Conservation (phyloP, 2,113 vertebrate genomes). For the Myodes glareolus region DNA sequence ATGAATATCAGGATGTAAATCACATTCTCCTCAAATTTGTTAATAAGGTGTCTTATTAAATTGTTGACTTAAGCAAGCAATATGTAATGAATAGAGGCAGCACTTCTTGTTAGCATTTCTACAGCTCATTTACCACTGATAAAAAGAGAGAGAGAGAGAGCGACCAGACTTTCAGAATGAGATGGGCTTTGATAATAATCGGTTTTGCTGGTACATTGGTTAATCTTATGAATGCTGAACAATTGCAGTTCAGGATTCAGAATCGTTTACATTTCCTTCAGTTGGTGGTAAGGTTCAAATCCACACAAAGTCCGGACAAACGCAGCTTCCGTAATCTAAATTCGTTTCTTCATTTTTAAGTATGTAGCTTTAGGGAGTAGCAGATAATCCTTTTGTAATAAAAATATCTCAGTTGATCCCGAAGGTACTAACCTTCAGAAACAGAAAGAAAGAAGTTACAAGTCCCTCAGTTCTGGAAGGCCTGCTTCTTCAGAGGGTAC, state of each 20-base stretch:
- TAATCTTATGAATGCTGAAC: conserved; percentile 72
- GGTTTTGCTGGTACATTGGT: conserved; percentile 64
- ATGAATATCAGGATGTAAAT: conserved; percentile 74
- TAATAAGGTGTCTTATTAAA: conserved; percentile 83
- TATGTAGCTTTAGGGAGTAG: conserved; percentile 30
- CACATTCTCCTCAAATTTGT: conserved; percentile 81
- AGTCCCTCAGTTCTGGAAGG: neutral
- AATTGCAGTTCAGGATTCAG: conserved; percentile 53
- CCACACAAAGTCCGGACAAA: conserved; percentile 39
- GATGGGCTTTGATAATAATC: conserved; percentile 78
- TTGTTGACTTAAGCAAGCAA: conserved; percentile 84
- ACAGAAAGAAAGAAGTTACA: conserved; percentile 18
- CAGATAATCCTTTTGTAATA: conserved; percentile 4
- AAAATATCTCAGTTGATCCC: conserved; percentile 53
- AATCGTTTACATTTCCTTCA: conserved; percentile 62
- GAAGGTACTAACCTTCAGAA: neutral
- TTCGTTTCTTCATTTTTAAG: neutral
- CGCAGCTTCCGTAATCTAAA: conserved; percentile 30
- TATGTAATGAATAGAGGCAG: conserved; percentile 80
- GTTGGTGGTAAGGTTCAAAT: conserved; percentile 48
- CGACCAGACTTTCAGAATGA: conserved; percentile 77
- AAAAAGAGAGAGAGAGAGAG: conserved; percentile 60
- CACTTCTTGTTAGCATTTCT: conserved; percentile 83
- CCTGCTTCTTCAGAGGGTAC: conserved; percentile 34
- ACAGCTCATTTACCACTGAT: conserved; percentile 82